These are phyloP conservation scores for Cheirogaleus major DNA, from an alignment of 2,797 vertebrate genomes.

Conservation along the genomic window DNA sequence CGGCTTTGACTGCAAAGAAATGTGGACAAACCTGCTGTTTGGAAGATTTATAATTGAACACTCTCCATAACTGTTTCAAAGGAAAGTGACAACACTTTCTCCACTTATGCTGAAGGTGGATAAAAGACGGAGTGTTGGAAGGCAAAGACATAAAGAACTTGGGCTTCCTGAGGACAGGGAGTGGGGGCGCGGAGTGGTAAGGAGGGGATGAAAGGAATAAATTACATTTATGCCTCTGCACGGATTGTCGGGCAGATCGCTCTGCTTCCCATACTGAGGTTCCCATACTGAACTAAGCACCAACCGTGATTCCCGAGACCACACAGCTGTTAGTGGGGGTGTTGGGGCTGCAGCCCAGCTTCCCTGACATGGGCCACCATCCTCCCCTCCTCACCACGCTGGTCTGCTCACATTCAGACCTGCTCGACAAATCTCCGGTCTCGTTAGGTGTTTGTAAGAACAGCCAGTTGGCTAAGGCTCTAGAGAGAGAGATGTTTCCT, in stretches of 20 bases:
- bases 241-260: background rate
- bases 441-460: background rate
- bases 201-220: background rate
- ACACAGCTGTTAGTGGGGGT: background rate
- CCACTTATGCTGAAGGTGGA: background rate
- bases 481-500: background rate
- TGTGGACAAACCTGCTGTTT: background rate
- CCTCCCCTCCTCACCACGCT: background rate
- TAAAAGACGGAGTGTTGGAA: background rate
- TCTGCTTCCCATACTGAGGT: background rate
- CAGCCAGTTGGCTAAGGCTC: background rate
- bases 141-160: background rate
- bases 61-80: background rate
- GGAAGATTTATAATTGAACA: background rate
- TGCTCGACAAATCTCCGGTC: background rate
- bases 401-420: background rate
- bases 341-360: accelerated
- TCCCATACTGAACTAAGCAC: background rate
- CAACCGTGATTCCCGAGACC: background rate
- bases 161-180: background rate
- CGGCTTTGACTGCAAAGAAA: background rate
- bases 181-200: no score
- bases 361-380: background rate
- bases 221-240: background rate
- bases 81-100: background rate